phyloP scores from a whole-genome alignment of 2,797 vertebrate genomes.

The Danio albolineatus region DNA sequence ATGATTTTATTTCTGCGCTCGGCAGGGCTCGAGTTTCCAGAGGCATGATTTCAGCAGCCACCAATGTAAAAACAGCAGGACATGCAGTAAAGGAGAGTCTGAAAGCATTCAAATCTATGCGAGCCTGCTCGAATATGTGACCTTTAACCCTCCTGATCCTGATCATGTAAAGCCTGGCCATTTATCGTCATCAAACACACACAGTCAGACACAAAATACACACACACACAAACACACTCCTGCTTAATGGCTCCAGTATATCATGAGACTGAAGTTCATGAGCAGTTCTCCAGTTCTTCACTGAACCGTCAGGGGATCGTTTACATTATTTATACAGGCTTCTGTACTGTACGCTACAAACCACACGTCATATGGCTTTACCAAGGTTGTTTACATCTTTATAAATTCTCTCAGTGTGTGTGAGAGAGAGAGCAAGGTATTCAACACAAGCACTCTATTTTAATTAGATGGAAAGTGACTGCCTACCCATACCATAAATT shows the following conservation, averaged over 20 bases:
- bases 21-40: constrained; percentile 11
- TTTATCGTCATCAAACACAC: constrained; percentile 69
- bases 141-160: constrained; percentile 60
- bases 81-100: neutral
- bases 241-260: constrained; percentile 31
- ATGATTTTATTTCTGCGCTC: constrained; percentile 33
- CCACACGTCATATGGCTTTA: constrained; percentile 63
- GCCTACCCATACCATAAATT: constrained; percentile 72
- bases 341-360: constrained; percentile 60
- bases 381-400: constrained; percentile 56
- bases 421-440: constrained; percentile 50
- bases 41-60: constrained; percentile 22
- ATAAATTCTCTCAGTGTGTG: constrained; percentile 31
- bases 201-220: constrained; percentile 3
- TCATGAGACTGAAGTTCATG: constrained; percentile 26
- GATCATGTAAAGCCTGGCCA: constrained; percentile 51
- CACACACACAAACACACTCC: constrained; percentile 8
- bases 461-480: constrained; percentile 78
- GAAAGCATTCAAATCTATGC: constrained; percentile 14
- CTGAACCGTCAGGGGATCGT: constrained; percentile 30
- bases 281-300: constrained; percentile 16
- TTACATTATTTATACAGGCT: constrained; percentile 68
- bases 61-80: neutral
- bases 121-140: constrained; percentile 50
- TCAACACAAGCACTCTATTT: constrained; percentile 75